A percentile compares a stretch with the other conserved stretches of the same genome.
phyloP scores from a whole-genome alignment of 2,113 vertebrate genomes.

The Danio rerio region DNA sequence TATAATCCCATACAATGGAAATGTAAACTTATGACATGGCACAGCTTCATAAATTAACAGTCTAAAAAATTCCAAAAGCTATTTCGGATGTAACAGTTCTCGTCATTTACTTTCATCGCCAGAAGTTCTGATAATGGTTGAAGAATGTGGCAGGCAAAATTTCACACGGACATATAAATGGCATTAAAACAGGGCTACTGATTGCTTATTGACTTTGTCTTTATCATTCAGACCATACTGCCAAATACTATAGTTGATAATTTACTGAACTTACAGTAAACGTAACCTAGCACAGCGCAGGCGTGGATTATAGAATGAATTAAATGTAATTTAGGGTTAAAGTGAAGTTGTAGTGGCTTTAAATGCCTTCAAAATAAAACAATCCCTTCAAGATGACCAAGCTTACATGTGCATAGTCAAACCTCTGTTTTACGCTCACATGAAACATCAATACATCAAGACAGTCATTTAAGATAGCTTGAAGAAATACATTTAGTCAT shows the following conservation, averaged over 20 bases:
- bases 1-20: slow-evolving; percentile 43
- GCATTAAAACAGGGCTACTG: slow-evolving; percentile 15
- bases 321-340: slow-evolving; percentile 6
- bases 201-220: slow-evolving; percentile 26
- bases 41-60: slow-evolving; percentile 72
- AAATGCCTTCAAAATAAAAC: slow-evolving; percentile 36
- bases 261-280: neutral
- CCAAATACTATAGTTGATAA: slow-evolving; percentile 19
- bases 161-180: slow-evolving; percentile 35
- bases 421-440: slow-evolving; percentile 64
- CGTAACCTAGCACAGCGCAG: neutral
- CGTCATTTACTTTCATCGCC: slow-evolving; percentile 59
- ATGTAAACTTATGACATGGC: slow-evolving; percentile 47
- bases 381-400: slow-evolving; percentile 58
- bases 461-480: slow-evolving; percentile 68
- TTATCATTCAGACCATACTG: slow-evolving; percentile 1
- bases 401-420: slow-evolving; percentile 60
- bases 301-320: neutral
- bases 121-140: slow-evolving; percentile 29
- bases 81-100: slow-evolving; percentile 72
- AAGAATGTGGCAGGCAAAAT: neutral
- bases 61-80: slow-evolving; percentile 70
- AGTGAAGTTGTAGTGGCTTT: neutral
- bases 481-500: slow-evolving; percentile 70
- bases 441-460: slow-evolving; percentile 75